Conservation (phyloP, 1,140 invertebrate genomes). For the Dinoponera quadriceps region DNA sequence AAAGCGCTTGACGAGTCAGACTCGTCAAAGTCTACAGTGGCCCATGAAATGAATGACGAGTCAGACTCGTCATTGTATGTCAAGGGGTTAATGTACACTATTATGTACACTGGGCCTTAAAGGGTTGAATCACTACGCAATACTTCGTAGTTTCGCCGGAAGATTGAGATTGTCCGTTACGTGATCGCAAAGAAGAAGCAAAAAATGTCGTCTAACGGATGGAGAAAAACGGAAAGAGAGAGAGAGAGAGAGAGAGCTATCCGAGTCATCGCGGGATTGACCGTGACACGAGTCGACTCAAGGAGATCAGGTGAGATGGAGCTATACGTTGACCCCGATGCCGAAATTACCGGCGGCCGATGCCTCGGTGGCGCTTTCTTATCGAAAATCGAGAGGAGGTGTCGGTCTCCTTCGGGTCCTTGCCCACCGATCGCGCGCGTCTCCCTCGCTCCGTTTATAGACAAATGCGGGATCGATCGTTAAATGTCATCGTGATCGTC, state of each 20-base stretch:
- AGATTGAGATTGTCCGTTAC: too few species aligned
- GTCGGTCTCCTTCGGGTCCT: conserved; percentile 15
- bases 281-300: conserved; percentile 81
- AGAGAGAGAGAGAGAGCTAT: conserved; percentile 26
- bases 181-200: too few species aligned
- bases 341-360: conserved; percentile 69
- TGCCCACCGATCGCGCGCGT: background rate
- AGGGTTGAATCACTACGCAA: too few species aligned
- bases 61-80: too few species aligned
- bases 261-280: conserved; percentile 70
- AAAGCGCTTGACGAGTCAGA: too few species aligned
- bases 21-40: too few species aligned
- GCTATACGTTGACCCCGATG: conserved; percentile 73
- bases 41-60: too few species aligned
- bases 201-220: too few species aligned
- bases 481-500: background rate
- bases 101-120: too few species aligned
- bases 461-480: background rate
- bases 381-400: conserved; percentile 18
- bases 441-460: conserved; percentile 45
- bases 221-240: too few species aligned
- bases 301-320: conserved; percentile 78
- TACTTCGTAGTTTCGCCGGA: too few species aligned
- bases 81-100: too few species aligned
- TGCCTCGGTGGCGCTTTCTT: conserved; percentile 48